These are phyloP conservation scores for Chloroceryle aenea DNA, from an alignment of 2,113 vertebrate species.

Conservation along the genomic window DNA sequence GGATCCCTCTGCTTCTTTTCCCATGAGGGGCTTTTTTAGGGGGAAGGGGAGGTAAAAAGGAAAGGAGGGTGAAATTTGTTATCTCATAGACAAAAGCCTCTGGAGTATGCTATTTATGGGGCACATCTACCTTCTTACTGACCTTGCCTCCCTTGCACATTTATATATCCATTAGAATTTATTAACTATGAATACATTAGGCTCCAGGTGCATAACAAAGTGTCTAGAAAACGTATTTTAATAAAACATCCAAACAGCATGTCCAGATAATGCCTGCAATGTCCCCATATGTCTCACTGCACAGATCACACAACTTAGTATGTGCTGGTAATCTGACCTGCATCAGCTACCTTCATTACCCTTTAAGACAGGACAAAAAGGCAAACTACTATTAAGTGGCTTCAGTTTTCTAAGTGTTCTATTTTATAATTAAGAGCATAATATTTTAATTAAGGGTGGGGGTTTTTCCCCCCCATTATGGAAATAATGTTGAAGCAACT, in stretches of 20 bases:
- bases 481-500: conserved; percentile 37
- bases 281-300: conserved; percentile 37
- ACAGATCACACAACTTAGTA: background rate
- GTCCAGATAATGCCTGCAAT: conserved; percentile 36
- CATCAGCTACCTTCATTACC: background rate
- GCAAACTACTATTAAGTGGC: background rate
- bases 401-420: background rate
- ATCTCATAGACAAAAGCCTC: background rate
- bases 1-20: background rate
- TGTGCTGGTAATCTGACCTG: background rate
- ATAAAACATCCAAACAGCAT: conserved; percentile 37
- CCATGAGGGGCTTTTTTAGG: background rate
- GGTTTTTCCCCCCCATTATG: background rate
- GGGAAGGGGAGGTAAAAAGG: background rate
- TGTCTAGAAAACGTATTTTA: conserved; percentile 21
- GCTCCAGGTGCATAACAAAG: conserved; percentile 32
- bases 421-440: conserved; percentile 31
- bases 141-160: conserved; percentile 24
- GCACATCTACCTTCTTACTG: background rate
- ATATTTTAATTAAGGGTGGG: conserved; percentile 13
- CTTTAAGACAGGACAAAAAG: background rate
- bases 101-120: background rate
- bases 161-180: conserved; percentile 48
- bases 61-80: background rate
- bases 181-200: conserved; percentile 57